These are phyloP conservation scores for Eulemur albifrons DNA, from an alignment of 2,797 vertebrate species.

Conservation along the genomic window DNA sequence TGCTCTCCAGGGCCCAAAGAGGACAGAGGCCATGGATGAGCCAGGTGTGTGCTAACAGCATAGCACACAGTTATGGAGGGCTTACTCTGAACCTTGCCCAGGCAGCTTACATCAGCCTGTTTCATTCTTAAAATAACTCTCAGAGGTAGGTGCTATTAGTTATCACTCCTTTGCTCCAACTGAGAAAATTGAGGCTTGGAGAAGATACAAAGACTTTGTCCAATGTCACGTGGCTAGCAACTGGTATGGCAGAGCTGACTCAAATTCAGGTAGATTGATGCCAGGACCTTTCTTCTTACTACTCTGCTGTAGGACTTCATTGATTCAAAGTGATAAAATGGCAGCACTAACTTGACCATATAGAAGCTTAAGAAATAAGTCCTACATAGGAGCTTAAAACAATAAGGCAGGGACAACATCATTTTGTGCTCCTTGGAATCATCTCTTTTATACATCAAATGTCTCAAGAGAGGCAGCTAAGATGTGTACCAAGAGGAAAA, in stretches of 20 bases:
- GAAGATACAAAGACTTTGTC: not conserved
- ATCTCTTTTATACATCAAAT: not conserved
- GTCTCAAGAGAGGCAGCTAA: not conserved
- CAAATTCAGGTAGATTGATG: not conserved
- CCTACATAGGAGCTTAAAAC: not conserved
- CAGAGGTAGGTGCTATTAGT: not conserved
- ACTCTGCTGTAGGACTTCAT: not conserved
- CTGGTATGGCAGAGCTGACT: not conserved
- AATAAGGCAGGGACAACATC: not conserved
- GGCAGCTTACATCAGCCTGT: not conserved
- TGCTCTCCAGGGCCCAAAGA: not conserved
- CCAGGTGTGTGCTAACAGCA: not conserved
- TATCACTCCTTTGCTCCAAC: not conserved
- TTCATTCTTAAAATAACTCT: conserved; percentile 2
- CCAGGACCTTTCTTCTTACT: not conserved
- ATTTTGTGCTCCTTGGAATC: not conserved
- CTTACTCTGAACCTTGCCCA: not conserved
- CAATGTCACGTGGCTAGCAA: not conserved
- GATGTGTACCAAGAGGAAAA: not conserved
- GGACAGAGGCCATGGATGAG: not conserved
- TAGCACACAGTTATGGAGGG: not conserved
- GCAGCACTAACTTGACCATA: not conserved
- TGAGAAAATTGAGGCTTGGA: not conserved
- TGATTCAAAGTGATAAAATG: not conserved
- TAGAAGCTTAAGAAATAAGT: conserved; percentile 4